Conservation (phyloP, 2,888 invertebrate genomes). For the Sisyra terminalis region DNA sequence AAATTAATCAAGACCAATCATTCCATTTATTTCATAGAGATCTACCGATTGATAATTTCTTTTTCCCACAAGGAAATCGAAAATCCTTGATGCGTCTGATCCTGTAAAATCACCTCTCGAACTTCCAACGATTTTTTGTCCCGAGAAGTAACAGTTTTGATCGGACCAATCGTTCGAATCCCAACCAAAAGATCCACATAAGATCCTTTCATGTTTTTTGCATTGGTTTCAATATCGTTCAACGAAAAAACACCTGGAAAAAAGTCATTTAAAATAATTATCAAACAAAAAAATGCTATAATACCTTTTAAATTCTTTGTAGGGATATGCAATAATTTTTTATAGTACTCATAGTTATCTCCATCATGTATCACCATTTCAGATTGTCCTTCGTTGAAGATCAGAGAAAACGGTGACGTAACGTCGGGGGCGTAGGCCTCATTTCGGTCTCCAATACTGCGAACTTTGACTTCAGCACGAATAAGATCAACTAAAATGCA, state of each 20-base stretch:
- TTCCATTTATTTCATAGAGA: background rate
- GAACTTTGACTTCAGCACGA: slow-evolving; percentile 41
- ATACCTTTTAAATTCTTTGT: slow-evolving; percentile 44
- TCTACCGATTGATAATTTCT: slow-evolving; percentile 46
- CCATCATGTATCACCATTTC: slow-evolving; percentile 40
- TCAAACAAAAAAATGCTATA: slow-evolving; percentile 15
- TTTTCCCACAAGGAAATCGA: slow-evolving; percentile 48
- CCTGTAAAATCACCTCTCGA: slow-evolving; percentile 48
- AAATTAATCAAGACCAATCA: background rate
- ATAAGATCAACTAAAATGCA: slow-evolving; percentile 44
- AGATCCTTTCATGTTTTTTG: slow-evolving; percentile 23
- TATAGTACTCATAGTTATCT: slow-evolving; percentile 29
- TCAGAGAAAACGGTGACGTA: slow-evolving; percentile 44
- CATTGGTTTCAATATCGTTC: slow-evolving; percentile 32
- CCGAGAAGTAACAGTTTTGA: slow-evolving; percentile 42
- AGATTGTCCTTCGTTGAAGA: slow-evolving; percentile 47
- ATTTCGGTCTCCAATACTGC: slow-evolving; percentile 32
- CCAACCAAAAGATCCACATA: slow-evolving; percentile 52
- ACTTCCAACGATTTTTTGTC: slow-evolving; percentile 39
- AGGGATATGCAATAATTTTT: slow-evolving; percentile 40
- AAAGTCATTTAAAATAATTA: background rate
- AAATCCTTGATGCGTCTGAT: slow-evolving; percentile 42
- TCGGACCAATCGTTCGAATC: slow-evolving; percentile 44
- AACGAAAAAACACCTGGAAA: slow-evolving; percentile 18
- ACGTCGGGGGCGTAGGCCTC: slow-evolving; percentile 48